Conservation (phyloP, 2,113 vertebrate species). For the Oplegnathus fasciatus region DNA sequence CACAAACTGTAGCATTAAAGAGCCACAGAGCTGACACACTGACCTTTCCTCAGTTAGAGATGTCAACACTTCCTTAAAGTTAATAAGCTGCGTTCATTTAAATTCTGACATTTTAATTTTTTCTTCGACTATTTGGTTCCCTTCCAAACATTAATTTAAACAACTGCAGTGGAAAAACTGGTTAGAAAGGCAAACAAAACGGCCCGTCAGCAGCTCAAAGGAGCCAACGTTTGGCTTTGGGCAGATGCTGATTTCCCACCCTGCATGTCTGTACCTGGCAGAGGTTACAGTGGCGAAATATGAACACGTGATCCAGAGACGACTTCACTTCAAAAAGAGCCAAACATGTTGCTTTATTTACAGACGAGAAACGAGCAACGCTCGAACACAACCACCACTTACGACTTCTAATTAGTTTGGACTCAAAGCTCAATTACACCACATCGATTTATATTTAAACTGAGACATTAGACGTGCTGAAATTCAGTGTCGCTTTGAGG, state of each 20-base stretch:
- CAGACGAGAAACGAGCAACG: not conserved
- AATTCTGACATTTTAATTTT: not conserved
- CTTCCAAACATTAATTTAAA: not conserved
- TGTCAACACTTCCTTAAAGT: not conserved
- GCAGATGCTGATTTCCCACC: slow-evolving; percentile 68
- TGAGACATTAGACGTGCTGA: not conserved
- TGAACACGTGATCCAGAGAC: not conserved
- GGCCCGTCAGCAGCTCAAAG: slow-evolving; percentile 1
- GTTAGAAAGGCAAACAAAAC: slow-evolving; percentile 56
- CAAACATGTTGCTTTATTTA: not conserved
- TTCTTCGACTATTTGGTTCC: not conserved
- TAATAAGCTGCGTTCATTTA: too few species aligned
- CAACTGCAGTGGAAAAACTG: slow-evolving; percentile 36
- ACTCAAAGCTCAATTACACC: not conserved
- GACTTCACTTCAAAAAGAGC: not conserved
- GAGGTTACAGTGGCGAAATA: not conserved
- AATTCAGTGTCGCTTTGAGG: not conserved
- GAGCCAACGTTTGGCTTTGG: not conserved
- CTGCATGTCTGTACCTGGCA: not conserved
- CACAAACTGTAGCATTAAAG: not conserved
- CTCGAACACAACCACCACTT: not conserved
- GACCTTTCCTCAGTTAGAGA: not conserved
- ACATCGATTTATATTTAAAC: too few species aligned
- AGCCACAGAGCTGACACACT: not conserved
- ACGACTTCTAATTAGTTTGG: not conserved